Evolutionary conservation across 2,797 vertebrate genomes (phyloP), one percentile per base, ranked within the genome.

Genomic region (Myiothlypis coronata): DNA sequence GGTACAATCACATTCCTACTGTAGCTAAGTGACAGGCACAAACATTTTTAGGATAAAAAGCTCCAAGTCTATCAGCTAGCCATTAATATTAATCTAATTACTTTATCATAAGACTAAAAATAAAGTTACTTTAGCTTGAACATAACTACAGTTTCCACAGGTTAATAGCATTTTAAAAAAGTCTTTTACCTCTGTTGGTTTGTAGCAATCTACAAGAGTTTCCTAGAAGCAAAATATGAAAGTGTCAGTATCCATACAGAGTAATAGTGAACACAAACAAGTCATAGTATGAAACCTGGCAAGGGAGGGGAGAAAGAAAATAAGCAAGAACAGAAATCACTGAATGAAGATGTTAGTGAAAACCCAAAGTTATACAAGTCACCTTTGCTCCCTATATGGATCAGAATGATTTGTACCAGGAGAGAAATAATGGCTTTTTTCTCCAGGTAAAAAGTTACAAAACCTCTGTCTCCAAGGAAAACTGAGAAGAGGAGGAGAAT

Each of bases 131-230:
- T 93, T 49, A 74, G 41, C 18, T 75, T 83, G 39, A 93, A 43
- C 39, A 63, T 26, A 53, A 43, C 47, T 83, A 91, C 37, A 34
- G 19, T 87, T 93, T 69, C 27, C 47, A 69, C 28, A 81, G 2
- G 9, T 83, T 34, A 89, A 95, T 26, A 67, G 52, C 72, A 93
- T 93, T 96, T 96, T 94, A 76, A 69, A 97, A 93, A 96, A 96
- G 64, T 53, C 19, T 96, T 97, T 98, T 98, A 99, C 99, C 98
- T 99, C 99, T 98, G 98, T 99, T 97, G 99, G 99, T 98, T 99
- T 99, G 98, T 98, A 99, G 98, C 99, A 99, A 98, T 99, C 98
- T 98, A 97, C 98, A 96, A 99, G 98, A 88, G 98, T 98, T 98
- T 98, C 99, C 98, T 99, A 96, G 97, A 97, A 97, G 85, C 52